Base-by-base conservation (phyloP, 2,113 vertebrate genomes). In the Nestor notabilis region DNA sequence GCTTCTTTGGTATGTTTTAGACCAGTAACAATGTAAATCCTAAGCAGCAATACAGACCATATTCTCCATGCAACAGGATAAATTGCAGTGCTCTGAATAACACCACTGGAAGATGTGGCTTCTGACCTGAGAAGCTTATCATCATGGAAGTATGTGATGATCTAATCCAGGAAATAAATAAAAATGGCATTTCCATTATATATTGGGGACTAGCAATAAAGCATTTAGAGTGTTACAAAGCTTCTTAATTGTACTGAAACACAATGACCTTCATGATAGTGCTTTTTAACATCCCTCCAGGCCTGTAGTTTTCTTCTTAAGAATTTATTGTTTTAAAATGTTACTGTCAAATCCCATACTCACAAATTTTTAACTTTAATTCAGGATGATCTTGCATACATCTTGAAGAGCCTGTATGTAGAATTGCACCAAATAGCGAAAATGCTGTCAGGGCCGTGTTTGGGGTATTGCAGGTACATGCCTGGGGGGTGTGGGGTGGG, bases 141-240 rank as follows among this genome's bases (percentile, higher is more conserved):
- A 77, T 89, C 68, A 2, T 56, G 24, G 18, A 90, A 95, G 43
- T 87, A 91, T 92, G 94, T 84, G 72, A 63, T 95, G 89, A 96
- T 84, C 89, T 96, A 95, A 96, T 78, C 60, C 19, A 60, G 31
- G 55, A 66, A 78, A 86, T 87, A 92, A 94, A 95, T 93, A 46
- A 95, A 92, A 85, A 61, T 86, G 52, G 2, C 28, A 8, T 72
- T 85, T 87, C 63, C 13, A 25, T 76, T 90, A 33, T 76, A 31
- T 83, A 41, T 55, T 76, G n/a, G 13, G 17, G 23, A 69, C 5
- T 56, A 71, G 17, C 29, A 64, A 64, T 55, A 85, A 79, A 50
- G 16, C 20, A 43, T 49, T 25, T 66, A 25, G 20, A 7, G 19
- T 89, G 17, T 90, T 50, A 52, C 3, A 64, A 49, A 85, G 17